A percentile compares a stretch with the other conserved stretches of the same genome.
phyloP scores from a whole-genome alignment of 2,888 invertebrate genomes.

The Leucozona laternaria region DNA sequence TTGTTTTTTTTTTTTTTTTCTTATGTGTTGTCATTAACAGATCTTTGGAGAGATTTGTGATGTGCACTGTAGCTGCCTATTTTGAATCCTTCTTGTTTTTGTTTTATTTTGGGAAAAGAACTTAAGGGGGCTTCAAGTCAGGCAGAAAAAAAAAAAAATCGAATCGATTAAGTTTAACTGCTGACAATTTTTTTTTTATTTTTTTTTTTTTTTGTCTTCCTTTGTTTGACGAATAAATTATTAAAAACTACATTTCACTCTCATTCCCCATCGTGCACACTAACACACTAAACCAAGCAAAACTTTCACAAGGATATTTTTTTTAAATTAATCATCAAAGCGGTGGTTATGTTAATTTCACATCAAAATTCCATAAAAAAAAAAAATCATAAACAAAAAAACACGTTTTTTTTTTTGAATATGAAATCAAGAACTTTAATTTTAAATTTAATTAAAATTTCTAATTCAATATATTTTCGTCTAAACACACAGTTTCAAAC shows the following conservation, averaged over 20 bases:
- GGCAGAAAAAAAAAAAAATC: constrained; percentile 34
- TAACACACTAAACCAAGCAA: constrained; percentile 16
- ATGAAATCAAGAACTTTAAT: constrained; percentile 8
- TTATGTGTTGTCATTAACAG: constrained; percentile 43
- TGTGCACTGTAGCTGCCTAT: constrained; percentile 20
- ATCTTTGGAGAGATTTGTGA: constrained; percentile 17
- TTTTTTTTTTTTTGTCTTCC: constrained; percentile 41
- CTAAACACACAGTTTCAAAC: constrained; percentile 51
- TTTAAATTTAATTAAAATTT: constrained; percentile 4
- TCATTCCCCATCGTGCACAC: constrained; percentile 22
- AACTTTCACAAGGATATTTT: constrained; percentile 17
- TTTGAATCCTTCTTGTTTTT: constrained; percentile 1
- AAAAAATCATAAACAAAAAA: constrained; percentile 6
- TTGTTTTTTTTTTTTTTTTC: constrained; percentile 24
- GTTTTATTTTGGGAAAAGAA: constrained; percentile 8
- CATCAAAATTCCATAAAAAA: constrained; percentile 15
- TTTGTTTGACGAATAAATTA: constrained; percentile 62
- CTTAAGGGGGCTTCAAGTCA: constrained; percentile 21
- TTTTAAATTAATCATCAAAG: not conserved
- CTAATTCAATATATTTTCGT: not conserved
- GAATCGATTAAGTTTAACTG: constrained; percentile 69
- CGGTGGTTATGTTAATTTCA: constrained; percentile 8
- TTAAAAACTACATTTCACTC: constrained; percentile 62
- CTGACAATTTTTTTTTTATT: constrained; percentile 36
- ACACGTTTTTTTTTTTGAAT: not conserved